phyloP scores from a whole-genome alignment of 2,888 invertebrate species.

The Zaprionus obscuricornis region DNA sequence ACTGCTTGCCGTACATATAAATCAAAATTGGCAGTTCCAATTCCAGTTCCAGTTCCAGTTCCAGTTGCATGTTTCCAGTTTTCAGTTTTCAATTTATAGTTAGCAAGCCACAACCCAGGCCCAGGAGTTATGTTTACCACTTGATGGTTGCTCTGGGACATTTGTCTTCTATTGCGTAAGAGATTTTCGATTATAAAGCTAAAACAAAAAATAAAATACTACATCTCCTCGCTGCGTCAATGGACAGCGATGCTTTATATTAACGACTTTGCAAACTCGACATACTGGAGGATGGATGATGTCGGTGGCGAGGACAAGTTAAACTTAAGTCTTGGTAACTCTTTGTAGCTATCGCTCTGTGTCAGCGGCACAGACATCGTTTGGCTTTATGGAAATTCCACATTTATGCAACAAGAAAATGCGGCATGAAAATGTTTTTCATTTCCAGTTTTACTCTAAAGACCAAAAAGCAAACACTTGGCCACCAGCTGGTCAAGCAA shows the following conservation, averaged over 20 bases:
- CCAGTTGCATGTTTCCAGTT: neutral
- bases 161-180: slow-evolving; percentile 57
- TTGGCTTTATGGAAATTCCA: slow-evolving; percentile 72
- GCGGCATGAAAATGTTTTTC: slow-evolving; percentile 63
- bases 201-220: no score
- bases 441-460: slow-evolving; percentile 71
- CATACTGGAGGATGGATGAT: slow-evolving; percentile 9
- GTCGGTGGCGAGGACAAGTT: slow-evolving; percentile 30
- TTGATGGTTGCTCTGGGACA: slow-evolving; percentile 11
- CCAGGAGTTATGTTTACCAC: neutral
- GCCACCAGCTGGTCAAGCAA: slow-evolving; percentile 60
- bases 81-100: no score
- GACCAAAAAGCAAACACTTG: slow-evolving; percentile 37
- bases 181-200: slow-evolving; percentile 58
- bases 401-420: slow-evolving; percentile 73
- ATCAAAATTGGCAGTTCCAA: slow-evolving; percentile 65
- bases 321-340: neutral
- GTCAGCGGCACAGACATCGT: slow-evolving; percentile 60
- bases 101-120: no score
- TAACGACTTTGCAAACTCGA: slow-evolving; percentile 4
- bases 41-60: slow-evolving; percentile 10
- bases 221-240: no score
- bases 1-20: slow-evolving; percentile 40
- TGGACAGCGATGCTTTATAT: slow-evolving; percentile 6
- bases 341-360: slow-evolving; percentile 33